Percentiles rank a stretch among this genome's conserved stretches.
Conservation (phyloP, 2,888 invertebrate genomes). For the Uropetala carovei region DNA sequence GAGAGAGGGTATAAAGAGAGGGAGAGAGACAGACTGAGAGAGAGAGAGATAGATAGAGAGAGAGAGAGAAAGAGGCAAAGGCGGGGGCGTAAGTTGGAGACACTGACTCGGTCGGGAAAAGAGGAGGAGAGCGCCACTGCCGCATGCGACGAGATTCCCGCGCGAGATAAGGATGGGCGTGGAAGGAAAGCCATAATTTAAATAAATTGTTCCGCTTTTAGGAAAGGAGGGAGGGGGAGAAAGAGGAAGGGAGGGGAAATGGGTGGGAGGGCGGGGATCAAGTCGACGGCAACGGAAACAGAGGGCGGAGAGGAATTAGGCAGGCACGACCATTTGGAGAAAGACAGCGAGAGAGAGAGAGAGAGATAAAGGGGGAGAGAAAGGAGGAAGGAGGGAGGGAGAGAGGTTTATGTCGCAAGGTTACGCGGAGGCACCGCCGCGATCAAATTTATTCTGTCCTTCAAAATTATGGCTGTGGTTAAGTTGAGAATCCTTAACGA, state of each 20-base stretch:
- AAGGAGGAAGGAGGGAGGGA: not conserved
- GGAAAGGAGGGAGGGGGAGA: not conserved
- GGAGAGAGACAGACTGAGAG: slow-evolving; percentile 66
- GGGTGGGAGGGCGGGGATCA: slow-evolving; percentile 2
- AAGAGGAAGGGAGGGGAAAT: not conserved
- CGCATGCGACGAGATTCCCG: slow-evolving; percentile 68
- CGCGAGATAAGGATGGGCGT: slow-evolving; percentile 51
- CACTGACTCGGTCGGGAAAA: slow-evolving; percentile 72
- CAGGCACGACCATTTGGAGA: slow-evolving; percentile 45
- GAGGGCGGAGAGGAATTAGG: slow-evolving; percentile 55
- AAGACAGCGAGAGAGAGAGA: not conserved
- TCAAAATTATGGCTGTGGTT: slow-evolving; percentile 36
- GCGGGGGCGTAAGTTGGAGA: slow-evolving; percentile 73
- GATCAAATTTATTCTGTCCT: slow-evolving; percentile 43
- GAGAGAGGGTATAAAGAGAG: slow-evolving; percentile 67
- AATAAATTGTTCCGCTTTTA: slow-evolving; percentile 42
- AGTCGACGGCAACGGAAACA: slow-evolving; percentile 36
- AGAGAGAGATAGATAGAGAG: slow-evolving; percentile 66
- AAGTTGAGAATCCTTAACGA: slow-evolving; percentile 2
- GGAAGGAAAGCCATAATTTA: slow-evolving; percentile 46
- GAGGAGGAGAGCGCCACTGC: slow-evolving; percentile 69
- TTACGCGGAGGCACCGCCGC: slow-evolving; percentile 36
- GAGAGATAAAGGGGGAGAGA: too few species aligned
- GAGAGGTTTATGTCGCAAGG: slow-evolving; percentile 16
- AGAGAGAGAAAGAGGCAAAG: slow-evolving; percentile 72